phyloP scores from a whole-genome alignment of 2,888 invertebrate species.

The Drosophila picticornis region DNA sequence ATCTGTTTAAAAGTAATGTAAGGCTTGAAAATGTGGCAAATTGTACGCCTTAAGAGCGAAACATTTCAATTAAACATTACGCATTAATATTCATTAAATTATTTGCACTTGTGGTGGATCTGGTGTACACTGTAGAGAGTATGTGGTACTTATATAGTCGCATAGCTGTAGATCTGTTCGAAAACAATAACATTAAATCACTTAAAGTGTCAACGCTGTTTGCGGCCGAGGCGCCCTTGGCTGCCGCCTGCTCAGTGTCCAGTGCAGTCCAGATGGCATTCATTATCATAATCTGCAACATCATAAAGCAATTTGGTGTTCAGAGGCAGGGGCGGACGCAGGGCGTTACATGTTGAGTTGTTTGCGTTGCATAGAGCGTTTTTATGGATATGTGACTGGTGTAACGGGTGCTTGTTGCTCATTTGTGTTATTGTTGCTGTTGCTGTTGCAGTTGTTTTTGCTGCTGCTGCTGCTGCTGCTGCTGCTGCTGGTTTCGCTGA shows the following conservation, averaged over 20 bases:
- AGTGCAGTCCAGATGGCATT: slow-evolving; percentile 80
- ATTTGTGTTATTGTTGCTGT: slow-evolving; percentile 11
- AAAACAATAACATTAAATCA: slow-evolving; percentile 84
- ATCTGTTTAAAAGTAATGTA: slow-evolving; percentile 22
- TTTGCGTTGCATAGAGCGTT: slow-evolving; percentile 71
- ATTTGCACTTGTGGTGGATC: slow-evolving; percentile 23
- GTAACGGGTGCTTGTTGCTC: slow-evolving; percentile 35
- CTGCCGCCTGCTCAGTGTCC: slow-evolving; percentile 57
- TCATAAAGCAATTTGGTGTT: slow-evolving; percentile 79
- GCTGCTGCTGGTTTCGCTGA: not conserved
- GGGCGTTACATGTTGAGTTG: slow-evolving; percentile 51
- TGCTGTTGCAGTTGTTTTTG: slow-evolving; percentile 12
- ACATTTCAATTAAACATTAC: slow-evolving; percentile 69
- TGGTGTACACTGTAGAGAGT: not conserved
- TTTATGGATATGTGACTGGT: slow-evolving; percentile 71
- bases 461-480: slow-evolving; percentile 16
- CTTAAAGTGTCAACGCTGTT: slow-evolving; percentile 82
- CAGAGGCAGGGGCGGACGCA: not conserved
- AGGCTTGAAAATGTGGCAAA: not conserved
- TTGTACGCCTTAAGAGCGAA: slow-evolving; percentile 23
- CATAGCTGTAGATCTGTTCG: slow-evolving; percentile 29
- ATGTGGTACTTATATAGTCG: slow-evolving; percentile 7
- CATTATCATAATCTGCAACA: slow-evolving; percentile 83
- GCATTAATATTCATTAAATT: slow-evolving; percentile 76
- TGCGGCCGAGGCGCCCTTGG: slow-evolving; percentile 47